phyloP scores from a whole-genome alignment of 2,797 vertebrate genomes.

The Ambastaia sidthimunki region DNA sequence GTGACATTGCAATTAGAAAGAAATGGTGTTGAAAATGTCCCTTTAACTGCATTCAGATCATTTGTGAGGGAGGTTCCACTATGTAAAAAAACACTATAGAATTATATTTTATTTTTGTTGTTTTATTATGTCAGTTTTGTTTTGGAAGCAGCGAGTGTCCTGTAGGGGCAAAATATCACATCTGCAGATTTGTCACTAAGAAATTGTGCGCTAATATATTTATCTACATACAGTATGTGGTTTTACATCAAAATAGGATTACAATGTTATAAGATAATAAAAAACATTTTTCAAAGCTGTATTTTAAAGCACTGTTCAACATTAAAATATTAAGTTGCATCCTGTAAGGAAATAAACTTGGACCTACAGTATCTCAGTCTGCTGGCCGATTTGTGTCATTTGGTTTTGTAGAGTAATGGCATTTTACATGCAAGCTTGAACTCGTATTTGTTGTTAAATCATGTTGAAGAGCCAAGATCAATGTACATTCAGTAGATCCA shows the following conservation, averaged over 20 bases:
- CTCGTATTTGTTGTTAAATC: neutral
- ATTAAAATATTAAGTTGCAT: constrained; percentile 47
- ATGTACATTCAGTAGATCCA: constrained; percentile 58
- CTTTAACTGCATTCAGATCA: constrained; percentile 3
- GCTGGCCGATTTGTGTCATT: neutral
- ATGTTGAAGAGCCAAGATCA: neutral
- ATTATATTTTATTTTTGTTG: neutral
- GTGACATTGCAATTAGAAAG: constrained; percentile 26
- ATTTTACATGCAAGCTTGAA: constrained; percentile 2
- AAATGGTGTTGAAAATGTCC: constrained; percentile 9
- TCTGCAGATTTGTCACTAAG: constrained; percentile 12
- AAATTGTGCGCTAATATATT: neutral
- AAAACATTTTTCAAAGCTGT: constrained; percentile 12
- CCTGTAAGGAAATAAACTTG: constrained; percentile 57
- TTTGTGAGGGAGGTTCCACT: constrained; percentile 1
- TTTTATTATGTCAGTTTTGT: constrained; percentile 16
- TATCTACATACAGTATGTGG: constrained; percentile 3
- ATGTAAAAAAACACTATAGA: neutral
- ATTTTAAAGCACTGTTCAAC: constrained; percentile 34
- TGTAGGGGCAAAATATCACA: neutral
- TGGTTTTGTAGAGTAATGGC: constrained; percentile 9
- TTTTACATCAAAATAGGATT: constrained; percentile 12
- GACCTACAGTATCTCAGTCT: constrained; percentile 19
- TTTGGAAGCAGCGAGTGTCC: constrained; percentile 15
- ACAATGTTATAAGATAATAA: constrained; percentile 3